These are phyloP conservation scores for Leptinotarsa undecemlineata DNA, from an alignment of 1,140 invertebrate genomes.

Conservation along the genomic window DNA sequence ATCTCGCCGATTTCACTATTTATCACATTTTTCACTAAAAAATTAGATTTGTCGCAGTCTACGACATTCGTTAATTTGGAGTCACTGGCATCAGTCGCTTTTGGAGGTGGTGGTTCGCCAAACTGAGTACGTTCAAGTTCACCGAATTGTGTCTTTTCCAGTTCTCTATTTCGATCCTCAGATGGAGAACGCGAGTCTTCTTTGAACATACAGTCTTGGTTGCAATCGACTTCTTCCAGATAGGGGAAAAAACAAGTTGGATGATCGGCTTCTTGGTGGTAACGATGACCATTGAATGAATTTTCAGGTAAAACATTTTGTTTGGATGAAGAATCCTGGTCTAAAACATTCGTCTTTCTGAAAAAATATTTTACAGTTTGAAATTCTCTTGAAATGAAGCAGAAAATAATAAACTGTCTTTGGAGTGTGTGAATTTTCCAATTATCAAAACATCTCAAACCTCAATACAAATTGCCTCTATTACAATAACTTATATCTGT, in stretches of 20 bases:
- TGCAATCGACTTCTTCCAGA: constrained; percentile 42
- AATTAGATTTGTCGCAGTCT: constrained; percentile 12
- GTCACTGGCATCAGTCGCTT: background rate
- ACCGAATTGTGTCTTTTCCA: constrained; percentile 19
- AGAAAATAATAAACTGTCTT: too few relatives aligned
- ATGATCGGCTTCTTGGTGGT: constrained; percentile 15
- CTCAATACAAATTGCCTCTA: too few relatives aligned
- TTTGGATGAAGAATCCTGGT: constrained; percentile 6
- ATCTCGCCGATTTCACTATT: constrained; percentile 10
- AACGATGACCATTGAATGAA: constrained; percentile 22
- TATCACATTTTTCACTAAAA: constrained; percentile 30
- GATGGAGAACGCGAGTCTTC: constrained; percentile 16
- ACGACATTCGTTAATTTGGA: background rate
- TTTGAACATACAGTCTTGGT: constrained; percentile 46
- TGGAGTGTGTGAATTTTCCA: too few relatives aligned
- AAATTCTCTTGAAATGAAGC: too few relatives aligned
- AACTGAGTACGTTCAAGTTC: constrained; percentile 9
- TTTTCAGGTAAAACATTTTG: background rate
- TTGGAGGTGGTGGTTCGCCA: constrained; percentile 1
- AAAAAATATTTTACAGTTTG: background rate
- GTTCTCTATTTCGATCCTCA: constrained; percentile 35
- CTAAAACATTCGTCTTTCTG: constrained; percentile 8
- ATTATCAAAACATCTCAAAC: too few relatives aligned
- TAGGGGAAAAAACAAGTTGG: constrained; percentile 39
- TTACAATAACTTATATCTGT: too few relatives aligned